Evolutionary conservation across 2,888 invertebrate genomes (phyloP).

Genomic region (Carterocephalus palaemon): DNA sequence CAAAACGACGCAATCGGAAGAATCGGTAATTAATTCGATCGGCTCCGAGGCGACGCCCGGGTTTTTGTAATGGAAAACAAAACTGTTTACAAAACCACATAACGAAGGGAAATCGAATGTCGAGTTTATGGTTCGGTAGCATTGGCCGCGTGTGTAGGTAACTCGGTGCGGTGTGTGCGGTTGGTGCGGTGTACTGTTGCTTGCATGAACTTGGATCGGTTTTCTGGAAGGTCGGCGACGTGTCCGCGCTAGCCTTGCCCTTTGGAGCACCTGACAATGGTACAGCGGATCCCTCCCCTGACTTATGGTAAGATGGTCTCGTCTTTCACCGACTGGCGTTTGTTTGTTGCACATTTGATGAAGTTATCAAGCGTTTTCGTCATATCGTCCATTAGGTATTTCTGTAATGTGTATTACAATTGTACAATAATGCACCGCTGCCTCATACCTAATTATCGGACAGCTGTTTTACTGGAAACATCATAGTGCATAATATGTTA

Average conservation of each 20-base stretch:
- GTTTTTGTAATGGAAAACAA: slow-evolving; percentile 47
- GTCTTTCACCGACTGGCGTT: no score
- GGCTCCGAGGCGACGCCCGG: slow-evolving; percentile 35
- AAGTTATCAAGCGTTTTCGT: no score
- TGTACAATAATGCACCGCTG: no score
- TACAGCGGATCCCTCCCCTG: neutral
- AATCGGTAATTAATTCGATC: slow-evolving; percentile 35
- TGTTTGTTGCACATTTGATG: no score
- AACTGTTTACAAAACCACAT: slow-evolving; percentile 41
- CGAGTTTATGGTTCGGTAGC: slow-evolving; percentile 32
- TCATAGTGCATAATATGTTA: no score
- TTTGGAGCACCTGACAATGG: slow-evolving; percentile 20
- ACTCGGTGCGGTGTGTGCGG: no score
- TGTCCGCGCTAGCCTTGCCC: slow-evolving; percentile 27
- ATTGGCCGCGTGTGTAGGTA: no score
- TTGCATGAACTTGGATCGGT: slow-evolving; percentile 45
- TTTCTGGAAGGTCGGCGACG: slow-evolving; percentile 49
- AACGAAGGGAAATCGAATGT: slow-evolving; percentile 32
- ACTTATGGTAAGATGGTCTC: slow-evolving; percentile 45
- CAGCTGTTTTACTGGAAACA: no score
- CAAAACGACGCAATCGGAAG: slow-evolving; percentile 9
- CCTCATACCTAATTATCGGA: no score
- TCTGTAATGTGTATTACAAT: no score
- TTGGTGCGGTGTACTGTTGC: slow-evolving; percentile 33
- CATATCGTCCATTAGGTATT: no score